Base-by-base conservation (phyloP, 2,888 invertebrate species). In the Craniophora ligustri region DNA sequence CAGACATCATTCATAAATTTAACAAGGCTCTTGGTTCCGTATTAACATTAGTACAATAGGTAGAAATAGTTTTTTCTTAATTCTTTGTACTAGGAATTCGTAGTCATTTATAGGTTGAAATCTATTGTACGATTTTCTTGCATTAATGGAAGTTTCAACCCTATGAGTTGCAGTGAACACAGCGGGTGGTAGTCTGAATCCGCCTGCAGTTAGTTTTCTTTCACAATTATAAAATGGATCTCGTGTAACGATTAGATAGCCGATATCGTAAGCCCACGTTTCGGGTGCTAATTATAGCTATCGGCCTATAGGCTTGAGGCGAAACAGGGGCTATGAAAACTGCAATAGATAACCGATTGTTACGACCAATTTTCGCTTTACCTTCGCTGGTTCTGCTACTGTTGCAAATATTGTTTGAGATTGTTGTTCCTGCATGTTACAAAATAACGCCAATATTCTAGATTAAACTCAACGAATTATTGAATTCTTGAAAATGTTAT, bases 211-310 rank as follows among this genome's bases (percentile, higher is more conserved):
- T 48, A 53, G 32, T 49, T 39, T 71, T 72, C 72, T 74, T 72
- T 74, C 75, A 67, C 67, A 71, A 72, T 65, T 56, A 62, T 65
- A 62, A 71, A 71, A 69, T 67, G 62, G 65, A 67, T 67, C 57
- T 53, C 45, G 49, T 21, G 28, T 55, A 54, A 59, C 51, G 75
- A 72, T 74, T 65, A 71, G 68, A 74, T 67, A 74, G 45, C 49
- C 21, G 49, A 67, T 67, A 71, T 54, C 48, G 56, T 66, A 53
- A 62, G 44, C 64, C 70, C 59, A 63, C 74, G 61, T 63, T 72
- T 74, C 41, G 63, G 74, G 67, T 61, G 54, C 64, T 72, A 74
- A 72, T 72, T 74, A 72, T 70, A 64, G 56, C 45, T 59, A 57
- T 67, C 56, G 41, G 46, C 56, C 51, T 47, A 41, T 26, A 58